Base-by-base conservation (phyloP, 92 coral and sea anemone genomes). In the Bergia sp. region DNA sequence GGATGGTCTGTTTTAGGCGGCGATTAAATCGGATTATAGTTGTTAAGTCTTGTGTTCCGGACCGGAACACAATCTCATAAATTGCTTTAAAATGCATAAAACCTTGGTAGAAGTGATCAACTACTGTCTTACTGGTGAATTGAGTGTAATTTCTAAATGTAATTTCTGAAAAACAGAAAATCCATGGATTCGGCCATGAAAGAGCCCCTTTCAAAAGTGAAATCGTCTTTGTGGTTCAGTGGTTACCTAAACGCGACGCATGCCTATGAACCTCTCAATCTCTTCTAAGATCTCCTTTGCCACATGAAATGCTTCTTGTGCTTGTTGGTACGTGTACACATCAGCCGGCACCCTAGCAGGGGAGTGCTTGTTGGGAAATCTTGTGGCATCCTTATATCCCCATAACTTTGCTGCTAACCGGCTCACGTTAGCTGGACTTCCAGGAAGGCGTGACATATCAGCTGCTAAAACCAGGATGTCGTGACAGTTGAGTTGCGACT, bases 291-390 rank as follows among this genome's bases (percentile, higher is more conserved):
- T 93, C 36, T 85, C 80, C 72, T 85, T 85, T 79, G 98, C 97
- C 0, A 78, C 64, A 64, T 65, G 79, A 47, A 91, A 92, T 20
- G 98, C 98, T 69, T 88, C 92, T 76, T 88, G 91, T 9, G 97
- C 97, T 82, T 94, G 92, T 75, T 94, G 95, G 64, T 71, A 91
- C 67, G 90, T 90, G 88, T 90, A 96, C 20, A 92, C 96, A 23
- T 94, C 94, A 21, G 89, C 95, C 11, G 98, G 98, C 0, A 93
- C 95, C 40, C 80, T 94, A 5, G 90, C 43, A 38, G 95, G 93
- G 44, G 69, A 50, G 64, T 96, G 95, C 55, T 87, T 92, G 90
- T 93, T 80, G 13, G 98, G 98, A 57, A 93, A 96, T 53, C 98
- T 90, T 41, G 98, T 93, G 64, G 92, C 81, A 3, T 90, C 92